A percentile compares a stretch with the other conserved stretches of the same genome.
These are phyloP conservation scores for Diceros bicornis DNA, from an alignment of 2,797 vertebrate genomes.

Conservation along the genomic window DNA sequence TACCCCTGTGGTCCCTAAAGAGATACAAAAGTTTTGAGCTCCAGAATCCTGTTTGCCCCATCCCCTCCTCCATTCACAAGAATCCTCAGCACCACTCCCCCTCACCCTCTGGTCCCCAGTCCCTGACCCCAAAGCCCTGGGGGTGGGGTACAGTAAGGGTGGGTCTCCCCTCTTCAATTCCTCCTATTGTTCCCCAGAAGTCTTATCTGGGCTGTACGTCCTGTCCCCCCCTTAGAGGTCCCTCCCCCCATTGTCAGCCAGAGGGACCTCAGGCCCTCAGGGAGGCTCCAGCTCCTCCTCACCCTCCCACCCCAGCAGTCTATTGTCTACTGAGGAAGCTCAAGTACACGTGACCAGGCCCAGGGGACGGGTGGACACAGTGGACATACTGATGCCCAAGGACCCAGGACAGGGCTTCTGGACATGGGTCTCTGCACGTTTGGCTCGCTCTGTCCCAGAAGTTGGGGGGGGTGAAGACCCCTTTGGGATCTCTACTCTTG, in stretches of 20 bases:
- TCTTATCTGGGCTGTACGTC: conserved; percentile 92
- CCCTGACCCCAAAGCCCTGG: conserved; percentile 92
- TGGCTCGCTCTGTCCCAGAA: conserved; percentile 24
- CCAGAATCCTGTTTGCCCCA: background rate
- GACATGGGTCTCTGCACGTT: background rate
- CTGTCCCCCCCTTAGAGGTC: conserved; percentile 85
- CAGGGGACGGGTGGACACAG: conserved; percentile 68
- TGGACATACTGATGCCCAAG: conserved; percentile 14
- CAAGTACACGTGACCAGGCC: conserved; percentile 73
- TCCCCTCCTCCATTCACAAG: conserved; percentile 24
- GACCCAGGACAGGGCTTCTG: conserved; percentile 57
- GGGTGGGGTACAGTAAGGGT: conserved; percentile 91
- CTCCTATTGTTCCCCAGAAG: conserved; percentile 94
- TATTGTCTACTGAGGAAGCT: conserved; percentile 83
- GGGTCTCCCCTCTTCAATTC: conserved; percentile 91
- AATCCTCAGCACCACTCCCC: conserved; percentile 29
- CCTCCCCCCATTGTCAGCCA: conserved; percentile 81
- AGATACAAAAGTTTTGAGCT: background rate
- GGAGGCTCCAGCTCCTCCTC: conserved; percentile 76
- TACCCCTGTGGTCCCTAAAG: background rate
- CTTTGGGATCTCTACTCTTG: background rate
- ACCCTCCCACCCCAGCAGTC: conserved; percentile 51
- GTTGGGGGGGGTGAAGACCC: conserved; percentile 2
- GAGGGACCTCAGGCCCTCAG: conserved; percentile 72
- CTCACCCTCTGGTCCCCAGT: conserved; percentile 46